Percentiles rank a stretch among this genome's conserved stretches.
phyloP scores from a whole-genome alignment of 2,113 vertebrate species.

The Cyanocitta stelleri region DNA sequence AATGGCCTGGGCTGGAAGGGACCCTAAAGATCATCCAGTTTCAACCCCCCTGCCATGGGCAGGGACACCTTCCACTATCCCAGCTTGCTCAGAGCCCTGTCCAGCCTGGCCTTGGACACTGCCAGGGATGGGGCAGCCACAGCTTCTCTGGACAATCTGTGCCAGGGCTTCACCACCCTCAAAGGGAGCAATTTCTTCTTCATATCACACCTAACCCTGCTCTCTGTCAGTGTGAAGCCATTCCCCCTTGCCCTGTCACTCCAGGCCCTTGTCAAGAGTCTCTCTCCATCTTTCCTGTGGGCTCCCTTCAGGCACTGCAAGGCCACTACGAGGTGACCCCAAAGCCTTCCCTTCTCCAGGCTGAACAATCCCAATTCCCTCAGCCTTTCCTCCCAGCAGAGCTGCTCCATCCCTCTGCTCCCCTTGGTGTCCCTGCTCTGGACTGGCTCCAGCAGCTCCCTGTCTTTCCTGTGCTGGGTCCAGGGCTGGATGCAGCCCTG shows the following conservation, averaged over 20 bases:
- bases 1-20: not conserved
- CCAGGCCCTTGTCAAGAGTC: not conserved
- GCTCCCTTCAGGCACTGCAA: not conserved
- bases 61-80: not conserved
- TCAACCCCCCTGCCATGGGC: not conserved
- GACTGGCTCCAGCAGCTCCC: not conserved
- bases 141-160: not conserved
- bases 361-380: not conserved
- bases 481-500: not conserved
- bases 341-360: not conserved
- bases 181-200: not conserved
- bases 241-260: not conserved
- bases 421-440: no score
- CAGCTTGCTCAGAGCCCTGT: not conserved
- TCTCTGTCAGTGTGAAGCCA: accelerated
- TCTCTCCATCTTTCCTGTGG: not conserved
- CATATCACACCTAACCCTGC: accelerated
- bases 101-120: not conserved
- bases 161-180: not conserved
- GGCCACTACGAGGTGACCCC: not conserved
- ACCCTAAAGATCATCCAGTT: not conserved
- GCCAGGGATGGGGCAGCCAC: not conserved
- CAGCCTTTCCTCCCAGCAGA: not conserved
- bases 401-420: no score
- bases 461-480: not conserved